Conservation (phyloP, 2,888 invertebrate genomes). For the Calameuta pallipes region DNA sequence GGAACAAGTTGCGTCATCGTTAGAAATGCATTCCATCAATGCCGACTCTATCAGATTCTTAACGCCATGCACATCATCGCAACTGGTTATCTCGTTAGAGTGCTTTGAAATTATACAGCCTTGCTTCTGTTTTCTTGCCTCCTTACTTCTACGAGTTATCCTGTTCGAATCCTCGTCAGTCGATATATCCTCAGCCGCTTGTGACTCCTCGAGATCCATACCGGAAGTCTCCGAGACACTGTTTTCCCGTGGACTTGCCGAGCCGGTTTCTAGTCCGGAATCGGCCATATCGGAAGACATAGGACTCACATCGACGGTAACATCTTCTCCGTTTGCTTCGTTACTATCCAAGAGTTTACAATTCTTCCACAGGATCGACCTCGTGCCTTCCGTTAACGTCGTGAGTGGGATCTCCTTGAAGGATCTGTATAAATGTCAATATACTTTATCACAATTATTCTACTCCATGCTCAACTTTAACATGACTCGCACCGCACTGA, state of each 20-base stretch:
- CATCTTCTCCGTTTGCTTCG: conserved; percentile 29
- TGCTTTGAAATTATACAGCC: not conserved
- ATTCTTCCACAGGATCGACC: not conserved
- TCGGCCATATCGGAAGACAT: conserved; percentile 62
- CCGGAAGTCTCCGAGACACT: conserved; percentile 63
- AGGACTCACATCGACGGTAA: conserved; percentile 42
- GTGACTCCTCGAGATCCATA: conserved; percentile 41
- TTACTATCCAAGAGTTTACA: not conserved
- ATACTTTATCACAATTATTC: not conserved
- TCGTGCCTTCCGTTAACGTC: not conserved
- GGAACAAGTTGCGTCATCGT: conserved; percentile 40
- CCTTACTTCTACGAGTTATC: conserved; percentile 30
- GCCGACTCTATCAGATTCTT: conserved; percentile 26
- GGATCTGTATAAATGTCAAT: not conserved
- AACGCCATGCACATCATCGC: conserved; percentile 16
- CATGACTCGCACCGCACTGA: not conserved
- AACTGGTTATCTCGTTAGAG: conserved; percentile 13
- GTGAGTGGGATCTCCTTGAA: not conserved
- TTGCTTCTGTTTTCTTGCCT: conserved; percentile 22
- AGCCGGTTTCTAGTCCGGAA: conserved; percentile 65
- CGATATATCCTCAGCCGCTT: conserved; percentile 53
- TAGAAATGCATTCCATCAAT: conserved; percentile 29
- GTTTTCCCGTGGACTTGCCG: conserved; percentile 64
- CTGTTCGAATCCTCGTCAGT: conserved; percentile 56
- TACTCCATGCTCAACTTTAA: not conserved